Evolutionary conservation across 1,140 invertebrate species (phyloP), one percentile per base, ranked within the genome.

Genomic region (Cheumatopsyche charites): DNA sequence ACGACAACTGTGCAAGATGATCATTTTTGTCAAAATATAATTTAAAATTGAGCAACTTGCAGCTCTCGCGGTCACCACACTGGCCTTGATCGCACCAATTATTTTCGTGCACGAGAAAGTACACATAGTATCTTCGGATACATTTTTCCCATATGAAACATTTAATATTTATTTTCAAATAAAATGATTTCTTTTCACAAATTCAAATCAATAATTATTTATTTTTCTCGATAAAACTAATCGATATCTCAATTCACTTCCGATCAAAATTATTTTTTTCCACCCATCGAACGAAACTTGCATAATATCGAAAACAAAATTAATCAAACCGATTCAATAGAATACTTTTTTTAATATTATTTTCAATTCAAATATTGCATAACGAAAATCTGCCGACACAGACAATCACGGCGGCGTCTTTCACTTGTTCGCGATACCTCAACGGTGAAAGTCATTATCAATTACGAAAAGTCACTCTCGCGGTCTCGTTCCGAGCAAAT

Each of bases 381-480:
- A 52, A 9, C 19, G 19, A 52, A 52, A 9, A 25, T 21, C 25
- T 58, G 23, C 13, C 55, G 13, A 58, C 55, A 25, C 1, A 9
- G n/a, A 12, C 55, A 3, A 25, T 58, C 55, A 58, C 55, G 55
- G 7, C 1, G 3, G 1, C 12, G 23, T n/a, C 25, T 23, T 23
- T 58, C 6, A 58, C 55, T 11, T 25, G 2, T 12, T 7, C 19
- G 23, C 13, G 43, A 13, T 13, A 47, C 13, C 15, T 19, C 21
- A 58, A 25, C 55, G 55, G 55, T 58, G 55, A 58, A 58, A 58
- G 55, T 58, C 55, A 58, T 58, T 58, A 58, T 26, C 55, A 58
- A 58, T 58, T 58, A 58, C 21, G 15, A 9, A 23, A 11, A 58
- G 19, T 58, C 19, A 12, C 47, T 52, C 19, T 52, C 1, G 47